Conservation (phyloP, 2,888 invertebrate species). For the Adelognathus sp. region DNA sequence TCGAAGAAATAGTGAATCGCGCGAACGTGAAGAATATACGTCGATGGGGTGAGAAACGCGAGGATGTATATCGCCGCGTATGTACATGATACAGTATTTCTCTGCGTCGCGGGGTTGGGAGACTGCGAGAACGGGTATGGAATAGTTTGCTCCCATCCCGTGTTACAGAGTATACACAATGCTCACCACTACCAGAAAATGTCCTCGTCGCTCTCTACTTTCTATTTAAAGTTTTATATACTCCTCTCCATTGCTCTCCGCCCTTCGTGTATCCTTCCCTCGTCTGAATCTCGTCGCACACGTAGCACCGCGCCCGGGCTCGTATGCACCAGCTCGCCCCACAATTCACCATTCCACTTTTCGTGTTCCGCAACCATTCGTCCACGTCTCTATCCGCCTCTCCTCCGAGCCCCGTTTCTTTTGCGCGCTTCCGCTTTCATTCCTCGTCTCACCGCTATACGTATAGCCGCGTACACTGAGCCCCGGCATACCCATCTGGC, state of each 20-base stretch:
- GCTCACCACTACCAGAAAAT: conserved; percentile 16
- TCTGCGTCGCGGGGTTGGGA: conserved; percentile 22
- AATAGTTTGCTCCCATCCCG: conserved; percentile 41
- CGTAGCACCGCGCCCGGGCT: conserved; percentile 30
- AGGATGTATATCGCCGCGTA: conserved; percentile 32
- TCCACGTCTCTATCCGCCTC: conserved; percentile 41
- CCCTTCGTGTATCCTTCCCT: conserved; percentile 24
- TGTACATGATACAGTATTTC: conserved; percentile 44
- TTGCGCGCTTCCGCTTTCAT: neutral
- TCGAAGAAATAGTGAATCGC: conserved; percentile 47
- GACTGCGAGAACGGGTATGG: neutral
- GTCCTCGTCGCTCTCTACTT: conserved; percentile 44
- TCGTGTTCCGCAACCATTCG: conserved; percentile 52
- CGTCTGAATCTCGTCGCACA: conserved; percentile 37
- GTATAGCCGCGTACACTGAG: neutral
- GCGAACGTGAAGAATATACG: conserved; percentile 22
- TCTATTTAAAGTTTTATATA: conserved; percentile 58
- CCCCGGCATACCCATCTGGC: conserved; percentile 27
- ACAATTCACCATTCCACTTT: conserved; percentile 29
- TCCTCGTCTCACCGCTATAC: neutral
- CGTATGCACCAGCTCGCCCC: conserved; percentile 34
- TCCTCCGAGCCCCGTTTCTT: conserved; percentile 20
- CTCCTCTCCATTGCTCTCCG: neutral
- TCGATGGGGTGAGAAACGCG: conserved; percentile 20
- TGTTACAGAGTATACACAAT: conserved; percentile 22